Conservation (phyloP, 2,888 invertebrate species). For the Selenia dentaria region DNA sequence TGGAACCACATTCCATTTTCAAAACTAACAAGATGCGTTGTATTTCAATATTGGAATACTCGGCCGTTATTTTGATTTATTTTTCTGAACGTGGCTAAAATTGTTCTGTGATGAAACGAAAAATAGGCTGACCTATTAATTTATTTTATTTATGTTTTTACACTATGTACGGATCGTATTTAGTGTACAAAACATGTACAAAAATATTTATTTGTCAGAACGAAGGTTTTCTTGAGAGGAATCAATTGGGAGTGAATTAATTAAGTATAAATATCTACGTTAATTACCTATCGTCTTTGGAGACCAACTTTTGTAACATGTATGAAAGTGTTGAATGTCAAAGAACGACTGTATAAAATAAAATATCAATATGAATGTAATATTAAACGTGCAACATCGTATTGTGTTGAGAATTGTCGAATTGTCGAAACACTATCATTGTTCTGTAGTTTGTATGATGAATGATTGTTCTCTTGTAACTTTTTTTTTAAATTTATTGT, state of each 20-base stretch:
- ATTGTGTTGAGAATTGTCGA: neutral
- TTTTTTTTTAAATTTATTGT: constrained; percentile 51
- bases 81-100: constrained; percentile 65
- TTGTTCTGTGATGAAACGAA: constrained; percentile 64
- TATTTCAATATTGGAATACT: constrained; percentile 12
- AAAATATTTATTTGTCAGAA: constrained; percentile 42
- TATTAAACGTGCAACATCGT: constrained; percentile 9
- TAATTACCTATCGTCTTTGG: constrained; percentile 59
- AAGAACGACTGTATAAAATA: constrained; percentile 11
- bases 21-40: constrained; percentile 9
- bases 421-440: constrained; percentile 9
- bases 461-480: constrained; percentile 19
- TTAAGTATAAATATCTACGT: constrained; percentile 37
- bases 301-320: constrained; percentile 68
- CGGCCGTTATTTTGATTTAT: constrained; percentile 29
- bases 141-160: constrained; percentile 35
- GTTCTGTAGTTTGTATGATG: constrained; percentile 10
- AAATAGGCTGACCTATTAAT: constrained; percentile 48
- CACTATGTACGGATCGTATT: constrained; percentile 70
- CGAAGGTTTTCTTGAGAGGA: constrained; percentile 36
- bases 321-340: constrained; percentile 33
- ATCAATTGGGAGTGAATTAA: constrained; percentile 34
- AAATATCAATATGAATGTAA: constrained; percentile 21
- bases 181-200: constrained; percentile 67
- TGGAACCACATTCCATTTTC: constrained; percentile 17